Evolutionary conservation across 2,888 invertebrate species (phyloP).

Genomic region (Plebejus anna): DNA sequence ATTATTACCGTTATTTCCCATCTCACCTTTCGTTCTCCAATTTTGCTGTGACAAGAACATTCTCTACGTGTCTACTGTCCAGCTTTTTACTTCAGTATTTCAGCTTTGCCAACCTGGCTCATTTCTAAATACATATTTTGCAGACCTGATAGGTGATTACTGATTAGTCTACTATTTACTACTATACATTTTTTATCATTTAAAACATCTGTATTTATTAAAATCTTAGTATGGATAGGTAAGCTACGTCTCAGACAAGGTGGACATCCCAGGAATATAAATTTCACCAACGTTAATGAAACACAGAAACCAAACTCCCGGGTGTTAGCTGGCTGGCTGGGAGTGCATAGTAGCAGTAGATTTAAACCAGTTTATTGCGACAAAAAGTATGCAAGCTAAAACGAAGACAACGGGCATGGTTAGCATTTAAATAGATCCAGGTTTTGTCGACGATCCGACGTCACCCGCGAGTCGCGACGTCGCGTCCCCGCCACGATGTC

Average conservation of each 20-base stretch:
- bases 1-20: not conserved
- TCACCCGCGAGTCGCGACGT: not conserved
- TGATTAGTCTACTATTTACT: too few relatives aligned
- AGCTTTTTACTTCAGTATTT: not conserved
- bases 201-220: too few relatives aligned
- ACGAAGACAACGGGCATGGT: slow-evolving; percentile 32
- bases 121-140: not conserved
- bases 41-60: not conserved
- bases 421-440: slow-evolving; percentile 33
- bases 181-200: too few relatives aligned
- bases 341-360: slow-evolving; percentile 28
- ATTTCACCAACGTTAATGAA: not conserved
- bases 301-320: not conserved
- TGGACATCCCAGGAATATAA: not conserved
- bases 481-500: not conserved
- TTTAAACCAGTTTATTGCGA: slow-evolving; percentile 32
- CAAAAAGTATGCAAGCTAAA: slow-evolving; percentile 33
- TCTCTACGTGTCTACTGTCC: not conserved
- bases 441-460: slow-evolving; percentile 29
- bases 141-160: too few relatives aligned
- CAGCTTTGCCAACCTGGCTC: not conserved
- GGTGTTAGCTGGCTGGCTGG: not conserved
- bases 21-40: slow-evolving; percentile 9
- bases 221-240: too few relatives aligned
- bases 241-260: too few relatives aligned